phyloP scores from a whole-genome alignment of 2,113 vertebrate species.

The Chascanopsetta lugubris region DNA sequence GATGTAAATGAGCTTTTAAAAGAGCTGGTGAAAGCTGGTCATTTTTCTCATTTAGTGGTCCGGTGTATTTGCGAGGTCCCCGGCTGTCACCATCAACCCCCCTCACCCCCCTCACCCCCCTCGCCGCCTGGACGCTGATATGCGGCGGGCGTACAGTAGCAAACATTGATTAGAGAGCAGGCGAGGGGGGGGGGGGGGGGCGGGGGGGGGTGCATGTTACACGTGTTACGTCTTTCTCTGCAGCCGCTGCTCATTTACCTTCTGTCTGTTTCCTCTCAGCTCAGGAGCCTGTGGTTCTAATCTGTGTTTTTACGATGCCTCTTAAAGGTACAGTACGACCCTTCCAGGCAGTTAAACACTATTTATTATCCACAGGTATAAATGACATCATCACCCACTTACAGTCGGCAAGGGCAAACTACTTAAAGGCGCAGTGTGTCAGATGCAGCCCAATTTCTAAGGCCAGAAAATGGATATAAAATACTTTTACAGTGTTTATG shows the following conservation, averaged over 20 bases:
- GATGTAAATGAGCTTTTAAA: slow-evolving; percentile 97
- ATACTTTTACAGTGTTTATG: too few species aligned
- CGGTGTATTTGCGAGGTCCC: slow-evolving; percentile 88
- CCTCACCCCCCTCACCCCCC: too few species aligned
- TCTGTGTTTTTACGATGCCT: background rate
- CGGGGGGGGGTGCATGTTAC: slow-evolving; percentile 31
- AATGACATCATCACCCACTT: too few species aligned
- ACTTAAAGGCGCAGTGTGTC: too few species aligned
- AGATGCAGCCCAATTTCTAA: too few species aligned
- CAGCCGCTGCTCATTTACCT: background rate
- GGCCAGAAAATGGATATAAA: too few species aligned
- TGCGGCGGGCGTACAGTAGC: slow-evolving; percentile 80
- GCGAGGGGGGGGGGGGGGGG: background rate
- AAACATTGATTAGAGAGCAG: slow-evolving; percentile 73
- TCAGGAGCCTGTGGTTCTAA: background rate
- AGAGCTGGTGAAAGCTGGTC: slow-evolving; percentile 89
- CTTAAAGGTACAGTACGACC: background rate
- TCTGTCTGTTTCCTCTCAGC: background rate
- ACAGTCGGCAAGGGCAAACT: too few species aligned
- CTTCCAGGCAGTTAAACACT: too few species aligned
- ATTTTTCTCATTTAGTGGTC: slow-evolving; percentile 96
- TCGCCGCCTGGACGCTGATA: slow-evolving; percentile 70
- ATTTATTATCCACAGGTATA: too few species aligned
- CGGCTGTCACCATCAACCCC: slow-evolving; percentile 86
- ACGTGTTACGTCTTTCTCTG: slow-evolving; percentile 14